Evolutionary conservation across 2,888 invertebrate species (phyloP), one percentile per base, ranked within the genome.

Genomic region (Dexiosoma caninum): DNA sequence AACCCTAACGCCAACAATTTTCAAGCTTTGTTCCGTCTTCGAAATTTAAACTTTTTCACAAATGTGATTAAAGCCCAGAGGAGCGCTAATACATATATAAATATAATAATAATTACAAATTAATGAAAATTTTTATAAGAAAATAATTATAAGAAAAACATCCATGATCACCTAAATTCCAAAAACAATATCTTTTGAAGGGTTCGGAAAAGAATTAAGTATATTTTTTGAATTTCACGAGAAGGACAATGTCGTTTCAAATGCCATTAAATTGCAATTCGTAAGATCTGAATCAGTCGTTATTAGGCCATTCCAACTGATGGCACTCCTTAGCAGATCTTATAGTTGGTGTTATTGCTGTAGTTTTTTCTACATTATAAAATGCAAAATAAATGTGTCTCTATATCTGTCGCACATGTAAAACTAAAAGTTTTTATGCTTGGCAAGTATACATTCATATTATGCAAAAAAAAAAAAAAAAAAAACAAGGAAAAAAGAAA

Each of bases 391-490:
- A 42, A 9, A 27, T 27, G 14, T 44, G n/a, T 14, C 30, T 14
- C 30, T 19, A 30, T 30, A 44, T 46, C 27, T 46, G 37, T 55
- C 19, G 30, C 55, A 64, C 37, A 27, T 64, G 72, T 64, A 62
- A 32, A 51, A 21, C 23, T 21, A 27, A 35, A 53, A 51, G 14
- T 14, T 9, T 21, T 49, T 37, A 8, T 35, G 10, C n/a, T 12
- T 30, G 19, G n/a, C n/a, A 0, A 37, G 10, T 32, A 14, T 32
- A 1, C 0, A 12, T 69, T 12, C 21, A 21, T 57, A n/a, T 19
- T 53, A 9, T 37, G 21, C 4, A 16, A 12, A n/a, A n/a, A n/a
- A n/a, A n/a, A n/a, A n/a, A n/a, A n/a, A n/a, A n/a, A n/a, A n/a
- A n/a, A n/a, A n/a, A n/a, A n/a, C n/a, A n/a, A n/a, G n/a, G n/a